Percentiles rank a stretch among this genome's conserved stretches.
phyloP scores from a whole-genome alignment of 2,113 vertebrate genomes.

The Shinisaurus crocodilurus region DNA sequence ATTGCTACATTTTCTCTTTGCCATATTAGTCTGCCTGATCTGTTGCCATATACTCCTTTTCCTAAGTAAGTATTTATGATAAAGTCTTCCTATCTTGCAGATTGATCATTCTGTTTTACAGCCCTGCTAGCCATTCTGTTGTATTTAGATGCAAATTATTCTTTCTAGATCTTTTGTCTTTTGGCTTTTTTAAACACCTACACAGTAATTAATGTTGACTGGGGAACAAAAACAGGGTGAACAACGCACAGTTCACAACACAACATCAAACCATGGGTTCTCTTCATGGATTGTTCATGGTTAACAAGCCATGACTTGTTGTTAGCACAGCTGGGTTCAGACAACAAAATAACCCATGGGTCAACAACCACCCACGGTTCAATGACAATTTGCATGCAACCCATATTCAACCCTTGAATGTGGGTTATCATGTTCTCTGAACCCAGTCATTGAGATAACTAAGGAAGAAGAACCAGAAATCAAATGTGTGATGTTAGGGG shows the following conservation, averaged over 20 bases:
- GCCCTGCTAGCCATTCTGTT: not conserved
- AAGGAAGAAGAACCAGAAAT: not conserved
- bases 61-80: conserved; percentile 37
- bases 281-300: too few relatives aligned
- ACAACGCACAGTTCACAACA: too few relatives aligned
- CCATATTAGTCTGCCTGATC: conserved; percentile 15
- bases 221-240: too few relatives aligned
- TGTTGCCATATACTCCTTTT: conserved; percentile 49
- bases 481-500: not conserved
- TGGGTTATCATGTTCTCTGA: too few relatives aligned
- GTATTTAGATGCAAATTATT: not conserved
- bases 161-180: not conserved
- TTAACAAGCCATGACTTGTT: too few relatives aligned
- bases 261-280: too few relatives aligned
- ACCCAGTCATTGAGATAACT: too few relatives aligned
- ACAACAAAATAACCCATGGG: too few relatives aligned
- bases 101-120: not conserved
- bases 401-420: too few relatives aligned
- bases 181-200: not conserved
- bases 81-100: conserved; percentile 9
- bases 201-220: not conserved
- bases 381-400: too few relatives aligned
- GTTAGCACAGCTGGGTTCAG: too few relatives aligned
- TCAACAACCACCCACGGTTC: too few relatives aligned
- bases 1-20: conserved; percentile 44